Evolutionary conservation across 2,888 invertebrate genomes (phyloP).

Genomic region (Tetropium fuscum): DNA sequence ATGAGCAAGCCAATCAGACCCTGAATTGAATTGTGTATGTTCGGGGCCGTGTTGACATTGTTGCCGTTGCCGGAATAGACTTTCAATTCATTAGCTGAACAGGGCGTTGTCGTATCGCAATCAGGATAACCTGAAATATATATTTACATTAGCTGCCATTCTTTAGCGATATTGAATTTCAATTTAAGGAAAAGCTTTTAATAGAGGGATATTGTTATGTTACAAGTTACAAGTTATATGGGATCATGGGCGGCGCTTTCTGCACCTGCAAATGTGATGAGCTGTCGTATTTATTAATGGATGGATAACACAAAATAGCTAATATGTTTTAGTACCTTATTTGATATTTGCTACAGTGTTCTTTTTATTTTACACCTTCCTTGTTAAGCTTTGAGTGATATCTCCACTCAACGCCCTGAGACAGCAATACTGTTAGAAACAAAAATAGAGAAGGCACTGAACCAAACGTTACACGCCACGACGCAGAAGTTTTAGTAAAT

Average conservation of each 20-base stretch:
- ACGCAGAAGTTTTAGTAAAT: too few relatives aligned
- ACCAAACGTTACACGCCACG: too few relatives aligned
- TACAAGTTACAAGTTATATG: neutral
- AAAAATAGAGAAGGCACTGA: too few relatives aligned
- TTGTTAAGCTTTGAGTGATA: too few relatives aligned
- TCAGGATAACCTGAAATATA: constrained; percentile 60
- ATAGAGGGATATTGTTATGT: constrained; percentile 10
- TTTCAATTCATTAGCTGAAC: constrained; percentile 64
- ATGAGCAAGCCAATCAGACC: constrained; percentile 60
- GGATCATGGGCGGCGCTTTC: neutral
- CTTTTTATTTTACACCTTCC: too few relatives aligned
- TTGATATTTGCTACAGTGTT: too few relatives aligned
- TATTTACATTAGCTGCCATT: constrained; percentile 56
- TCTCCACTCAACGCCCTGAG: too few relatives aligned
- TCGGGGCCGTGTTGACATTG: constrained; percentile 63
- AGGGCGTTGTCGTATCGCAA: constrained; percentile 51
- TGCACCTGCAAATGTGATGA: constrained; percentile 1
- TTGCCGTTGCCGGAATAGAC: constrained; percentile 61
- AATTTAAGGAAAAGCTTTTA: constrained; percentile 54
- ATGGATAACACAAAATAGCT: neutral
- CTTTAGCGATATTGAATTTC: constrained; percentile 54
- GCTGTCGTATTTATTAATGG: constrained; percentile 18
- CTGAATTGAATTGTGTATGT: constrained; percentile 60
- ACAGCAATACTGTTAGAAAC: too few relatives aligned
- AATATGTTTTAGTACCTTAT: neutral